Percentiles rank a stretch among this genome's conserved stretches.
Evolutionary conservation across 2,888 invertebrate species (phyloP).

Genomic region (Galerucella nymphaeae): DNA sequence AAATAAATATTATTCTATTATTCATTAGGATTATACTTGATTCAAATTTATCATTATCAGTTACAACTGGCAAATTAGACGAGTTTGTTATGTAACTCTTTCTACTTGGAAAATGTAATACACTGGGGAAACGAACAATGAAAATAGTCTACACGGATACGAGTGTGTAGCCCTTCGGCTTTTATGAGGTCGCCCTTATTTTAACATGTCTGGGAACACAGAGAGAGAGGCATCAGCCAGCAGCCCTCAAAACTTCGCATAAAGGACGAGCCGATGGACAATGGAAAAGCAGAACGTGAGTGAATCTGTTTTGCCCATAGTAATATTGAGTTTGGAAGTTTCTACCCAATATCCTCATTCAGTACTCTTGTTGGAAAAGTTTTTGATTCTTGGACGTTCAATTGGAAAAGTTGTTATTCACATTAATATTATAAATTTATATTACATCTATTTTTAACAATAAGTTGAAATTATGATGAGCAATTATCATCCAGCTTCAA

Average conservation of each 20-base stretch:
- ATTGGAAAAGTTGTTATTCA: conserved; percentile 8
- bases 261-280: conserved; percentile 30
- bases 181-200: conserved; percentile 34
- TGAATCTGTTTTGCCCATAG: conserved; percentile 26
- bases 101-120: conserved; percentile 27
- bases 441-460: no score
- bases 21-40: no score
- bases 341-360: conserved; percentile 9
- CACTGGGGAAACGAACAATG: conserved; percentile 31
- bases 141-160: conserved; percentile 31
- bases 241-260: conserved; percentile 27
- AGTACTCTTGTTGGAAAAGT: not conserved
- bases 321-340: conserved; percentile 24
- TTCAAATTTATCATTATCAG: no score
- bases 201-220: conserved; percentile 25
- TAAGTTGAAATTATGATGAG: not conserved
- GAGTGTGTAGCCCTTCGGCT: conserved; percentile 29
- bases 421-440: no score
- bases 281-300: conserved; percentile 25
- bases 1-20: not conserved
- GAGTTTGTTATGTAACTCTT: conserved; percentile 28
- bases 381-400: not conserved
- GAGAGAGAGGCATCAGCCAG: conserved; percentile 7
- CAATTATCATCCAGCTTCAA: not conserved
- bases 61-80: conserved; percentile 17